These are phyloP conservation scores for Chaenodraco wilsoni DNA, from an alignment of 2,797 vertebrate species.

Conservation along the genomic window DNA sequence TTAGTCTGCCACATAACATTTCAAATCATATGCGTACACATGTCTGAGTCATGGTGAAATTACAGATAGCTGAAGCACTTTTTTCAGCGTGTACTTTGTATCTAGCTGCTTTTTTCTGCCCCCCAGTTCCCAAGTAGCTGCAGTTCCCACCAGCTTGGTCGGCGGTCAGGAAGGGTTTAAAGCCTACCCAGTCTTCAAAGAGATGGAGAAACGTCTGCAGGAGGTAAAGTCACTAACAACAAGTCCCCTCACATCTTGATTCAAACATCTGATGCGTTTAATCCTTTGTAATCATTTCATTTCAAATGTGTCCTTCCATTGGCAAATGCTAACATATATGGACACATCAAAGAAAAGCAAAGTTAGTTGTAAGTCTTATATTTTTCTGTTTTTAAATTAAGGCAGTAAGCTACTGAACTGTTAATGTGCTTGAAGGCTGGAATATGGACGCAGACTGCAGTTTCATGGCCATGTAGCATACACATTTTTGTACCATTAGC, in stretches of 20 bases:
- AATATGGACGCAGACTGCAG: background rate
- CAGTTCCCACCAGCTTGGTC: slow-evolving; percentile 82
- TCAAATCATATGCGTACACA: background rate
- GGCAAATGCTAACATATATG: background rate
- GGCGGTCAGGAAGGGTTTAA: slow-evolving; percentile 87
- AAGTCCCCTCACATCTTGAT: background rate
- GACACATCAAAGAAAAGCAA: background rate
- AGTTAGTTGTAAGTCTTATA: background rate
- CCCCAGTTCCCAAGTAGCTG: slow-evolving; percentile 76
- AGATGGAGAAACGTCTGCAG: slow-evolving; percentile 91
- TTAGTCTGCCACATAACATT: background rate
- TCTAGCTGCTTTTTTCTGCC: background rate
- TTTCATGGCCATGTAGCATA: background rate
- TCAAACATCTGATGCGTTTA: background rate
- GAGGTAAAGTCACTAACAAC: slow-evolving; percentile 81
- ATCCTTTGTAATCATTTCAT: background rate
- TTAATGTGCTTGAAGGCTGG: too few species aligned
- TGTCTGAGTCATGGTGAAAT: background rate
- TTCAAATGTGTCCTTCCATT: background rate
- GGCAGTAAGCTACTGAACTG: too few species aligned
- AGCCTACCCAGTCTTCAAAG: slow-evolving; percentile 89
- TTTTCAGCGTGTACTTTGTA: background rate
- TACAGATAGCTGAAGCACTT: background rate
- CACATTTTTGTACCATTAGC: background rate
- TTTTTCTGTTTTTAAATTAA: background rate